Percentiles rank a stretch among this genome's conserved stretches.
Evolutionary conservation across 37 sponge, comb jelly and placozoan species (phyloP).

Genomic region (Chondrilla cf. caribensis): DNA sequence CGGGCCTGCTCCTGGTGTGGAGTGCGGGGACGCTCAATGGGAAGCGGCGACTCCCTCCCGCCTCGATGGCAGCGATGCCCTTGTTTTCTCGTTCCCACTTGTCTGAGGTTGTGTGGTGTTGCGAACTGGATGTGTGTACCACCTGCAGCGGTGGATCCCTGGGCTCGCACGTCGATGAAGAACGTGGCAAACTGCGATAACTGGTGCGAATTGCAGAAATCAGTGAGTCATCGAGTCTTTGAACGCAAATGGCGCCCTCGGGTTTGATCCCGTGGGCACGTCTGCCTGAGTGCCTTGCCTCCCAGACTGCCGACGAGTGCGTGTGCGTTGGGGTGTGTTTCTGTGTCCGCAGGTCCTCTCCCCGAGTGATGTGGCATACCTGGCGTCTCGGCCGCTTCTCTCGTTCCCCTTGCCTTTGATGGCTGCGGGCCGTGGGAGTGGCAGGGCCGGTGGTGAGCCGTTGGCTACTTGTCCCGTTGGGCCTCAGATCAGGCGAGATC

Average conservation of each 20-base stretch:
- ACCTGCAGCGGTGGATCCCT: slow-evolving; percentile 83
- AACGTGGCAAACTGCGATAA: slow-evolving; percentile 82
- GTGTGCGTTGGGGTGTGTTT: not conserved
- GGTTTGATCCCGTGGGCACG: slow-evolving; percentile 27
- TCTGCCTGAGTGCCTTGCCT: slow-evolving; percentile 69
- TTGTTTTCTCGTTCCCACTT: not conserved
- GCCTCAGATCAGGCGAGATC: slow-evolving; percentile 75
- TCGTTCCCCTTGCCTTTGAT: too few species aligned
- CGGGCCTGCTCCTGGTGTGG: not conserved
- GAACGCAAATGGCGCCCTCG: slow-evolving; percentile 82
- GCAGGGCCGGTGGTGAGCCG: too few species aligned
- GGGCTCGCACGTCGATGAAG: slow-evolving; percentile 86
- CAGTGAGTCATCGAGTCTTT: slow-evolving; percentile 90
- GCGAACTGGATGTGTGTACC: not conserved
- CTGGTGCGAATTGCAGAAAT: slow-evolving; percentile 90
- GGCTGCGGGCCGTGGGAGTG: too few species aligned
- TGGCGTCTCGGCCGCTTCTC: too few species aligned
- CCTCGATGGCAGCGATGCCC: slow-evolving; percentile 24
- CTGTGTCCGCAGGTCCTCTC: not conserved
- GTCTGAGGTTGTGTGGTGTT: not conserved
- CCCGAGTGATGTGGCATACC: not conserved
- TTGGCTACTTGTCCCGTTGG: not conserved
- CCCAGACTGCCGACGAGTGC: not conserved
- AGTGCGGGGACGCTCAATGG: not conserved
- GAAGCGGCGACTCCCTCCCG: slow-evolving; percentile 14